Base-by-base conservation (phyloP, 1,140 invertebrate genomes). In the Venturia canescens region DNA sequence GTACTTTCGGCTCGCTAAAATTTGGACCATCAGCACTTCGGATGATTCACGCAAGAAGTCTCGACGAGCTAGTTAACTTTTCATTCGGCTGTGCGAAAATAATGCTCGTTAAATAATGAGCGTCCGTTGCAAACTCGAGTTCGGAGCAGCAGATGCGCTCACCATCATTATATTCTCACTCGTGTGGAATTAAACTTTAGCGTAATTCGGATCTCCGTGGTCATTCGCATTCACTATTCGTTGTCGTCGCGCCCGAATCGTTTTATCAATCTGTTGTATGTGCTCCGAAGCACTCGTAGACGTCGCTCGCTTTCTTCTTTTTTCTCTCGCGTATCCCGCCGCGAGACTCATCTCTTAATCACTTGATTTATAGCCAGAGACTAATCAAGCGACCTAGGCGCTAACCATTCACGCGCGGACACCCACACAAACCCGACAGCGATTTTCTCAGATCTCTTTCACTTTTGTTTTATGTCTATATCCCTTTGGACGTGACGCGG, bases 261-360 rank as follows among this genome's bases (percentile, higher is more conserved):
- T 69, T 69, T 69, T 69, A 69, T 27, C 66, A 69, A 69, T 69
- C 66, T 69, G 66, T 69, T 69, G 31, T 31, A 69, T 5, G 31
- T 57, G 53, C 27, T 69, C 26, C 66, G 4, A 18, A 16, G 29
- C 3, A 18, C 29, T 69, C 26, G 27, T 69, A 15, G 15, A 34
- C 66, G 66, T 18, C 13, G 27, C 29, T 69, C 31, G 31, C n/a
- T 69, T 31, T 69, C 29, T 69, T 29, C 5, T 31, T 29, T 15
- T 6, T 31, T 9, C 11, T 23, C 16, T 63, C 66, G 29, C n/a
- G n/a, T n/a, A n/a, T 31, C 29, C 27, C 66, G 1, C 66, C 67
- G 67, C 67, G 67, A 69, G 67, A 71, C 72, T 76, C 72, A 63
- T 76, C 53, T 76, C 72, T 76, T 76, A 76, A 76, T 60, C 72